Conservation (phyloP, 2,113 vertebrate genomes). For the Otis tarda region DNA sequence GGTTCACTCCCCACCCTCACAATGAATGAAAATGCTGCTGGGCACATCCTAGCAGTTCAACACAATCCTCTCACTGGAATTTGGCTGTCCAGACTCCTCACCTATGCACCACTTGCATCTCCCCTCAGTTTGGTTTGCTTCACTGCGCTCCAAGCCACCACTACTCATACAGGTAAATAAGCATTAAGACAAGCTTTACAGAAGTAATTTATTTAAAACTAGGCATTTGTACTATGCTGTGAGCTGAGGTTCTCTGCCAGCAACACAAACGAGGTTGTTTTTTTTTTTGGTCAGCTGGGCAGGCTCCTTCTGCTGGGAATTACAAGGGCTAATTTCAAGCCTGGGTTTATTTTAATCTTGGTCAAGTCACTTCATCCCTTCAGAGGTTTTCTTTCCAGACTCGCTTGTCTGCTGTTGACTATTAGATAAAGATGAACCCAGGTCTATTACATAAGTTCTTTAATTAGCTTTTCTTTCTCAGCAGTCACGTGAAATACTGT, state of each 20-base stretch:
- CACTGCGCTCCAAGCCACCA: not conserved
- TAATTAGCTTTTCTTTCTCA: slow-evolving; percentile 45
- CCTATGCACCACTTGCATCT: not conserved
- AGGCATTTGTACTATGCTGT: not conserved
- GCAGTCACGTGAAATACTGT: slow-evolving; percentile 7
- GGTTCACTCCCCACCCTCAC: not conserved
- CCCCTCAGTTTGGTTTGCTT: not conserved
- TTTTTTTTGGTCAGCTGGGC: not conserved
- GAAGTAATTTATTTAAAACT: not conserved
- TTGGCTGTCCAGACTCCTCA: not conserved
- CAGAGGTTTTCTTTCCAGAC: slow-evolving; percentile 14
- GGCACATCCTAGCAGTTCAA: not conserved
- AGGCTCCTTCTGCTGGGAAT: not conserved
- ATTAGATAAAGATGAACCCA: slow-evolving; percentile 28
- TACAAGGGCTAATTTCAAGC: not conserved
- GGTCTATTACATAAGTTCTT: slow-evolving; percentile 35
- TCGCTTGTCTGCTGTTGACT: not conserved
- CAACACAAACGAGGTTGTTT: not conserved
- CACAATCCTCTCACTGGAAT: not conserved
- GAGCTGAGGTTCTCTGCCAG: not conserved
- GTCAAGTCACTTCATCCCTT: slow-evolving; percentile 5
- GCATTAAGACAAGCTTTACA: not conserved
- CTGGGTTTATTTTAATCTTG: not conserved
- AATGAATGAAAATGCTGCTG: not conserved
- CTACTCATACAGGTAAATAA: not conserved